Evolutionary conservation across 2,113 vertebrate species (phyloP), one percentile per base, ranked within the genome.

Genomic region (Seriola dumerili): DNA sequence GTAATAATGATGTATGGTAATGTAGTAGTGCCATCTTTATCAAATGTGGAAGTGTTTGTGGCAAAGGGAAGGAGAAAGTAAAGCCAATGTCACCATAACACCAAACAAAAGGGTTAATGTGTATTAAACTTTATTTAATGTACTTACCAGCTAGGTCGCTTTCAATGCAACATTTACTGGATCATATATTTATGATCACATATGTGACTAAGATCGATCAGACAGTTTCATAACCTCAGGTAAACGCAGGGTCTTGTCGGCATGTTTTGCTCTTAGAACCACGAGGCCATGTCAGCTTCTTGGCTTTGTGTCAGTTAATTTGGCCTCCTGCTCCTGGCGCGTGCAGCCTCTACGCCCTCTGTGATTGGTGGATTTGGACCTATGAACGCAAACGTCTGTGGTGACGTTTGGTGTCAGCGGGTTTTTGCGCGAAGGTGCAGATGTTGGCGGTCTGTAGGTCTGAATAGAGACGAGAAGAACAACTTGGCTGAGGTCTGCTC

Each of bases 371-470:
- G 25, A 36, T 54, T 62, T 59, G 36, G 85, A 78, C 95, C 94
- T 94, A 95, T 94, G 46, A 67, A 3, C 1, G 25, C 38, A 19
- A 11, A 68, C 3, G 17, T n/a, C 23, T 1, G 8, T 0, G 25
- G 11, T 92, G 89, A 94, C 92, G 91, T 81, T 8, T 19, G 0
- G 1, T 0, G 62, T 62, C 21, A n/a, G 63, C 68, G 32, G 78
- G 38, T 90, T 93, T 94, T 93, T 92, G 94, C 93, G 93, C 92
- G 83, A 88, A 89, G 58, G 71, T 89, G 82, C 86, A 85, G 88
- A 84, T 76, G 76, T 88, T 90, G 85, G 77, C 85, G 85, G 82
- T 70, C 66, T 71, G 67, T 81, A 29, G 84, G 82, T 70, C 66
- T 71, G 64, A 85, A 40, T 10, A 67, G 9, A 78, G 48, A 65